Evolutionary conservation across 2,797 vertebrate species (phyloP).

Genomic region (Anisognathus igniventris): DNA sequence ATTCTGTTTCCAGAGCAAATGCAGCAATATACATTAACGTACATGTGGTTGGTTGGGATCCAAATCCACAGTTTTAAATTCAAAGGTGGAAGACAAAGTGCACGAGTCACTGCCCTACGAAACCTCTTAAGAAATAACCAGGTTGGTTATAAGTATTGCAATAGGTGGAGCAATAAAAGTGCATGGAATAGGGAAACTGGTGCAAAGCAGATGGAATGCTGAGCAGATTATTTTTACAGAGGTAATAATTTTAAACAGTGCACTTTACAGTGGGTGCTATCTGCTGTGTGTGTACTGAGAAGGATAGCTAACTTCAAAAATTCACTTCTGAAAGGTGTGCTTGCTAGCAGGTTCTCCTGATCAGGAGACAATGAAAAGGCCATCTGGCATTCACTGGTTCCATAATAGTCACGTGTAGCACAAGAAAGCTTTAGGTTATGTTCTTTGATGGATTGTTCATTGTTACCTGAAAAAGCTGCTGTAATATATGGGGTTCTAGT

Average conservation of each 20-base stretch:
- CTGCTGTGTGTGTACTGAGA: background rate
- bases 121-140: background rate
- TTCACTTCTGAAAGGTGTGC: background rate
- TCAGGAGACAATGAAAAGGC: background rate
- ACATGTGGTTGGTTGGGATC: background rate
- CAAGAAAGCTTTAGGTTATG: background rate
- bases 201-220: background rate
- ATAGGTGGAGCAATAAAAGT: background rate
- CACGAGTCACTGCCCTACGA: background rate
- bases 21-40: background rate
- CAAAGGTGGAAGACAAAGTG: slow-evolving; percentile 5
- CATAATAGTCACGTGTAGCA: background rate
- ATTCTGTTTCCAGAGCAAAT: background rate
- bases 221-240: background rate
- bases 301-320: background rate
- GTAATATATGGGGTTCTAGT: background rate
- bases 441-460: slow-evolving; percentile 15
- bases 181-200: background rate
- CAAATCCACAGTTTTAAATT: background rate
- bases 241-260: background rate
- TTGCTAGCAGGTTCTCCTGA: background rate
- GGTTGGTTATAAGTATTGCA: background rate
- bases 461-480: background rate
- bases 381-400: background rate
- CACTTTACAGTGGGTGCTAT: background rate